phyloP scores from a whole-genome alignment of 1,140 invertebrate genomes.

The Drosophila triauraria region DNA sequence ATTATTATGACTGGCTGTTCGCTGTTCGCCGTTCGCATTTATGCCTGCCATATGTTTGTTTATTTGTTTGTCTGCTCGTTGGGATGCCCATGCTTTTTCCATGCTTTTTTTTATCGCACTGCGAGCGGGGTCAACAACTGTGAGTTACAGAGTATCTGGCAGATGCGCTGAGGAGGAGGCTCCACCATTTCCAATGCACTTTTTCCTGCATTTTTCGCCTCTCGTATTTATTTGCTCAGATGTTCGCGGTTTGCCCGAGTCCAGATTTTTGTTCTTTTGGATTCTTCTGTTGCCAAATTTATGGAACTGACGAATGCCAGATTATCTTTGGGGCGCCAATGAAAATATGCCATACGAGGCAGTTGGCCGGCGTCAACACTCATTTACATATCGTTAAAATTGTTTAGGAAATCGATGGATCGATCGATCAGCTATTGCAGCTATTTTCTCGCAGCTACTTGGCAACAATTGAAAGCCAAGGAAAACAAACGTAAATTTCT shows the following conservation, averaged over 20 bases:
- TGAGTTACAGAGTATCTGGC: slow-evolving; percentile 37
- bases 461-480: slow-evolving; percentile 26
- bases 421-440: slow-evolving; percentile 18
- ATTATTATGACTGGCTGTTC: slow-evolving; percentile 39
- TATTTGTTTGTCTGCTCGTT: slow-evolving; percentile 50
- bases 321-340: slow-evolving; percentile 76
- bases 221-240: slow-evolving; percentile 53
- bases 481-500: slow-evolving; percentile 21
- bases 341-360: slow-evolving; percentile 60
- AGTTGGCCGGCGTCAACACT: slow-evolving; percentile 41
- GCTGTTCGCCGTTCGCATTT: slow-evolving; percentile 38
- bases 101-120: slow-evolving; percentile 16
- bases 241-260: slow-evolving; percentile 16
- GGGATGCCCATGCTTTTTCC: slow-evolving; percentile 27
- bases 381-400: slow-evolving; percentile 71
- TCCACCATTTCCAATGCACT: slow-evolving; percentile 16
- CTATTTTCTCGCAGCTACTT: slow-evolving; percentile 40
- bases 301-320: slow-evolving; percentile 71
- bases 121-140: slow-evolving; percentile 63
- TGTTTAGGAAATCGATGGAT: slow-evolving; percentile 46
- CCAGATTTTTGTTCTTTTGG: slow-evolving; percentile 4
- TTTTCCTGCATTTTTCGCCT: slow-evolving; percentile 47
- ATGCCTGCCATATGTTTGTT: slow-evolving; percentile 75
- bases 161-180: slow-evolving; percentile 22
- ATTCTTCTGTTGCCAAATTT: slow-evolving; percentile 36